These are phyloP conservation scores for Cyanoramphus novaezelandiae DNA, from an alignment of 2,113 vertebrate genomes.

Conservation along the genomic window DNA sequence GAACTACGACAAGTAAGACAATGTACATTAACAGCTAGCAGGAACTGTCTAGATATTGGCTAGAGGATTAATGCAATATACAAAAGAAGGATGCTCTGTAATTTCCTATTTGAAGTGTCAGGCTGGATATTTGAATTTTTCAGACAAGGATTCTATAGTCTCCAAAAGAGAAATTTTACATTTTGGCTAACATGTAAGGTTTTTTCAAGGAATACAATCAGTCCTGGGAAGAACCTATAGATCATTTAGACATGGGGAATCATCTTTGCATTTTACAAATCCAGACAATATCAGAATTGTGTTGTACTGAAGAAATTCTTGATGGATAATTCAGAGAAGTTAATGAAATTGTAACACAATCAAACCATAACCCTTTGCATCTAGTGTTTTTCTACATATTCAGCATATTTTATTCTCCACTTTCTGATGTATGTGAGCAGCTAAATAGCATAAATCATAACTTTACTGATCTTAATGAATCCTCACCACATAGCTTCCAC, in stretches of 20 bases:
- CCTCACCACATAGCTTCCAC: background rate
- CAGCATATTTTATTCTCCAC: background rate
- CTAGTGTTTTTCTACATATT: background rate
- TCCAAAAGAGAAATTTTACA: background rate
- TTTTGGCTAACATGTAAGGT: background rate
- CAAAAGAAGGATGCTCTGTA: background rate
- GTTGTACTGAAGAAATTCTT: background rate
- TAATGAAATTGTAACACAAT: background rate
- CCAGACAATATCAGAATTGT: background rate
- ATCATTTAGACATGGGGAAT: background rate
- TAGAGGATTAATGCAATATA: background rate
- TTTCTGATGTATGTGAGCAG: background rate
- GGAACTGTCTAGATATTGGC: background rate
- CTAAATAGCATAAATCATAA: background rate
- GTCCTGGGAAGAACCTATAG: background rate
- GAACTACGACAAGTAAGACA: background rate
- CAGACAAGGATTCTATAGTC: background rate
- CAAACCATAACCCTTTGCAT: background rate
- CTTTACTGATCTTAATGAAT: background rate
- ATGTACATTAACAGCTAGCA: background rate
- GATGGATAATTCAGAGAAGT: background rate
- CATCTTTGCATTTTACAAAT: background rate
- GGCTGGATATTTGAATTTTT: background rate
- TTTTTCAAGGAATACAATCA: background rate
- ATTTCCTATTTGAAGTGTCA: background rate